Evolutionary conservation across 1,140 invertebrate genomes (phyloP), one percentile per base, ranked within the genome.

Genomic region (Drosophila navojoa): DNA sequence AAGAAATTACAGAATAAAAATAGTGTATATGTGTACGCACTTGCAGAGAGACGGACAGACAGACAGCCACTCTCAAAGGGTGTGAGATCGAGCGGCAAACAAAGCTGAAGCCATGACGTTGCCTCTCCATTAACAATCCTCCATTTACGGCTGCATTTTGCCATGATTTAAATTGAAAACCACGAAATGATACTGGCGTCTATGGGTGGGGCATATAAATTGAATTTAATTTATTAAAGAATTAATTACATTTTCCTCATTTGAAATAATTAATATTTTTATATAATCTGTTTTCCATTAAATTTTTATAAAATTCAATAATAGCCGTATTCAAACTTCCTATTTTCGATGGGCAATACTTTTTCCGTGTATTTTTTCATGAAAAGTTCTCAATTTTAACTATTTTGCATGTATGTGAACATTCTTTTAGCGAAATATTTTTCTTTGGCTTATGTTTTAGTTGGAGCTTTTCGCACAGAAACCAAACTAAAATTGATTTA

Each of bases 121-220:
- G 40, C 19, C 15, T 47, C 66, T 52, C 52, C 66, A 70, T 74
- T 58, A 70, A 44, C 52, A 74, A 63, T 55, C 54, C 47, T 25
- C 11, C 40, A 54, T 59, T 57, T 52, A 54, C 16, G 50, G 53
- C 47, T 71, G 69, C 69, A 71, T 57, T 44, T 50, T 27, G 40
- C 25, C n/a, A 29, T 57, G 35, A 66, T 71, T 57, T n/a, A 44
- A 58, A 52, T 35, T 32, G 32, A 57, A 64, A 63, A 38, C 58
- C 13, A 38, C 42, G 29, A 13, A 54, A 40, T 55, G 40, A 42
- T 5, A 22, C 10, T 5, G 13, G 15, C 62, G 6, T 32, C 35
- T 0, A 32, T 32, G 25, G 16, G 32, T n/a, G 2, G 32, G 2
- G 32, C 32, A 35, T 35, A 35, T 6, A 44, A 44, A 44, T 44